A percentile compares a stretch with the other conserved stretches of the same genome.
Evolutionary conservation across 2,888 invertebrate species (phyloP).

Genomic region (Pristionchus exspectatus): DNA sequence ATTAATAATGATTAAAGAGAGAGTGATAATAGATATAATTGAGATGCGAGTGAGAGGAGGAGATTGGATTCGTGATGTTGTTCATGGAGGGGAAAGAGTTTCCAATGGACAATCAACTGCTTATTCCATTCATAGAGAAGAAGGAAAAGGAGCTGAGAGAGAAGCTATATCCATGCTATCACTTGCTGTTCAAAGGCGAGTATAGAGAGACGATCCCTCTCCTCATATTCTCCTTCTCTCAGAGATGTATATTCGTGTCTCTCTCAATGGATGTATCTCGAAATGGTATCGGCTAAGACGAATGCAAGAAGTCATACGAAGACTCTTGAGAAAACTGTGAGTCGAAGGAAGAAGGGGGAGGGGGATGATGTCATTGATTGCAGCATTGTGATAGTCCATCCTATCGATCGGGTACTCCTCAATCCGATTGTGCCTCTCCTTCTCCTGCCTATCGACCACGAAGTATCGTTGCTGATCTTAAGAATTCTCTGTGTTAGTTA

Average conservation of each 20-base stretch:
- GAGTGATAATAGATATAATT: background rate
- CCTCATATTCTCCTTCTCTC: background rate
- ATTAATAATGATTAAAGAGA: background rate
- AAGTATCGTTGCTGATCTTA: constrained; percentile 51
- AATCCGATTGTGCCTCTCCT: constrained; percentile 53
- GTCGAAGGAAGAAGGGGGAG: background rate
- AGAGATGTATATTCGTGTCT: constrained; percentile 52
- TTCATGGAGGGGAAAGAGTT: background rate
- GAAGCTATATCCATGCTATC: constrained; percentile 8
- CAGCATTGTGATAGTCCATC: constrained; percentile 1
- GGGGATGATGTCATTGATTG: background rate
- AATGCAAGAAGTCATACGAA: background rate
- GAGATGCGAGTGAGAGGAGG: constrained; percentile 35
- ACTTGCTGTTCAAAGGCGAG: background rate
- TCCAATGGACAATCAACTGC: constrained; percentile 26
- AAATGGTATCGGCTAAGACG: constrained; percentile 39
- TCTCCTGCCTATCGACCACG: constrained; percentile 50
- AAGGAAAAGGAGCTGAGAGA: constrained; percentile 34
- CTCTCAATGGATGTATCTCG: constrained; percentile 51
- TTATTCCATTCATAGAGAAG: constrained; percentile 26
- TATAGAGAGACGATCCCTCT: background rate
- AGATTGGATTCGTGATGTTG: constrained; percentile 33
- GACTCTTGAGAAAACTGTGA: background rate
- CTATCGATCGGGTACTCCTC: constrained; percentile 51
- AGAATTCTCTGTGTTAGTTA: background rate